A percentile compares a stretch with the other conserved stretches of the same genome.
These are phyloP conservation scores for Sebastes vulpes DNA, from an alignment of 2,797 vertebrate species.

Conservation along the genomic window DNA sequence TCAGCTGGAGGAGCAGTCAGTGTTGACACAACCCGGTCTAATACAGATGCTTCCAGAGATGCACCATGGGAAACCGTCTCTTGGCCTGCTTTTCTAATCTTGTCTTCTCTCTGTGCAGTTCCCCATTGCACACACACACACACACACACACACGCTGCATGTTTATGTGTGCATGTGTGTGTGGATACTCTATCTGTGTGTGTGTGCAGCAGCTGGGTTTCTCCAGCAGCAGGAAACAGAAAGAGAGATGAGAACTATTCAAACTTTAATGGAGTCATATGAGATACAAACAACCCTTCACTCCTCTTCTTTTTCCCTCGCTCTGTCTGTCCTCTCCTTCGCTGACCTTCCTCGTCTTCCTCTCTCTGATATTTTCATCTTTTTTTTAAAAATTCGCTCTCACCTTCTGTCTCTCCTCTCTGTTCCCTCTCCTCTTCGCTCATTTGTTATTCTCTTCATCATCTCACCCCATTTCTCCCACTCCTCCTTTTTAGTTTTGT, in stretches of 20 bases:
- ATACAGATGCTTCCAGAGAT: slow-evolving; percentile 76
- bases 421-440: not conserved
- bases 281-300: slow-evolving; percentile 49
- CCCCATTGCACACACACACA: slow-evolving; percentile 2
- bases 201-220: slow-evolving; percentile 18
- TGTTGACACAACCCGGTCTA: slow-evolving; percentile 72
- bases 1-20: slow-evolving; percentile 66
- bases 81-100: slow-evolving; percentile 76
- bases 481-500: slow-evolving; percentile 24
- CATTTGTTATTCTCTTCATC: slow-evolving; percentile 48
- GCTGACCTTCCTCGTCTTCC: slow-evolving; percentile 37
- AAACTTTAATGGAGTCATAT: slow-evolving; percentile 61
- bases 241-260: slow-evolving; percentile 53
- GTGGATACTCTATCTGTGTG: slow-evolving; percentile 3
- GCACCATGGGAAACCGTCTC: slow-evolving; percentile 74
- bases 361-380: slow-evolving; percentile 48
- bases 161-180: not conserved
- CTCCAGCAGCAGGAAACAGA: slow-evolving; percentile 30
- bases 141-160: not conserved
- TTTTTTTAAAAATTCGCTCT: slow-evolving; percentile 4
- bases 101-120: slow-evolving; percentile 43
- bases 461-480: slow-evolving; percentile 27
- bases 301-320: not conserved
- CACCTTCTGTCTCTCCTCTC: slow-evolving; percentile 23
- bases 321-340: slow-evolving; percentile 22